Percentiles rank a stretch among this genome's conserved stretches.
These are phyloP conservation scores for Drosophila bocqueti DNA, from an alignment of 1,140 invertebrate species.

Conservation along the genomic window DNA sequence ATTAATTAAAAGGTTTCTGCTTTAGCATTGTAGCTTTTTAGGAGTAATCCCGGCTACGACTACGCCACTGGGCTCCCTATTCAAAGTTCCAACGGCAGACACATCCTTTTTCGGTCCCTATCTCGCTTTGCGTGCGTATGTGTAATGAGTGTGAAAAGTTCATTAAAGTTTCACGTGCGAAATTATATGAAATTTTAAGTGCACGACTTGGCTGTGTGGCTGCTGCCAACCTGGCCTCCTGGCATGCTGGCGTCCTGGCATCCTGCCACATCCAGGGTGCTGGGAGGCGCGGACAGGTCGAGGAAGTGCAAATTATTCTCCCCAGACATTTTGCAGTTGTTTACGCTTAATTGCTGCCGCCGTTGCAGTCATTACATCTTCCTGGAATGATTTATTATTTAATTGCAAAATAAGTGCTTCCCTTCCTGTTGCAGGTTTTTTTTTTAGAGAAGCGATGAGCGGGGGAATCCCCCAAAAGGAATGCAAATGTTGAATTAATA, in stretches of 20 bases:
- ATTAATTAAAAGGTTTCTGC: not conserved
- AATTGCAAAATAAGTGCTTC: slow-evolving; percentile 43
- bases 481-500: slow-evolving; percentile 6
- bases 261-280: slow-evolving; percentile 23
- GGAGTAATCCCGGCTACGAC: not conserved
- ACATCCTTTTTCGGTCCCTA: slow-evolving; percentile 1
- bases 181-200: slow-evolving; percentile 77
- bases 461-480: not conserved
- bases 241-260: slow-evolving; percentile 18
- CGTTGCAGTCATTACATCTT: slow-evolving; percentile 58
- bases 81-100: not conserved
- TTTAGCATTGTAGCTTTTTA: not conserved
- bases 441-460: not conserved
- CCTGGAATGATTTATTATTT: slow-evolving; percentile 59
- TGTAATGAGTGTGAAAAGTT: slow-evolving; percentile 80
- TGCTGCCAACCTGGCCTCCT: slow-evolving; percentile 21
- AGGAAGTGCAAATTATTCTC: slow-evolving; percentile 62
- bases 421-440: not conserved
- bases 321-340: slow-evolving; percentile 46
- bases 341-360: slow-evolving; percentile 56
- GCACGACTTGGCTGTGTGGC: slow-evolving; percentile 53
- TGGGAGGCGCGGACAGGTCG: slow-evolving; percentile 4
- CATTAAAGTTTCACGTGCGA: slow-evolving; percentile 79
- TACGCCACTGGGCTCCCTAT: slow-evolving; percentile 9
- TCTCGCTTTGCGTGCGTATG: slow-evolving; percentile 34